Evolutionary conservation across 2,888 invertebrate genomes (phyloP), one percentile per base, ranked within the genome.

Genomic region (Sepiola atlantica): DNA sequence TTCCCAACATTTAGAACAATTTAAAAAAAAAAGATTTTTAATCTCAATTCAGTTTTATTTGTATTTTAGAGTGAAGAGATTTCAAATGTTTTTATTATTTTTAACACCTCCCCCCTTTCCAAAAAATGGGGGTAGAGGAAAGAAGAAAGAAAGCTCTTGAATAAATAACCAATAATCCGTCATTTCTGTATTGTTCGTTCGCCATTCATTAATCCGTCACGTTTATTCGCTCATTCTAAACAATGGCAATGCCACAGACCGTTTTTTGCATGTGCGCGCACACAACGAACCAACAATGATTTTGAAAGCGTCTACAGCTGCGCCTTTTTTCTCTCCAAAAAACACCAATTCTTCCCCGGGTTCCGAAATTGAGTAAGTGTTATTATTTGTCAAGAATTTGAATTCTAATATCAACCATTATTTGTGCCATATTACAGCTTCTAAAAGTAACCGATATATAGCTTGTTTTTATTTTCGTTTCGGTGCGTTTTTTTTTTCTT

Each of bases 151-250:
- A 77, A n/a, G 1, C 2, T 77, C n/a, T n/a, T 12, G n/a, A 77
- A 77, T 32, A 77, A 77, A 77, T 77, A 77, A 77, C 77, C 77
- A 77, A 45, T 45, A 45, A 77, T 77, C 61, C 61, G 28, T 28
- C 61, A 61, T 61, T 61, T 61, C 28, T 61, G 21, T 32, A 32
- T 77, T 77, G 14, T 20, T 32, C 16, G n/a, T 77, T 77, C n/a
- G n/a, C 14, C 77, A n/a, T 77, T 77, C 77, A 77, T n/a, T 77
- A n/a, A 77, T 77, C 77, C 77, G n/a, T n/a, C 77, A 77, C 77
- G 77, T 77, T 77, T 77, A 77, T 77, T 77, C 77, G 77, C 32
- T 77, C 77, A 77, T 77, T 77, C 77, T 12, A 77, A 77, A 77
- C 77, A 77, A 77, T 77, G 77, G 77, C 16, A 77, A n/a, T 77